Base-by-base conservation (phyloP, 2,888 invertebrate species). In the Stenodema calcarata region DNA sequence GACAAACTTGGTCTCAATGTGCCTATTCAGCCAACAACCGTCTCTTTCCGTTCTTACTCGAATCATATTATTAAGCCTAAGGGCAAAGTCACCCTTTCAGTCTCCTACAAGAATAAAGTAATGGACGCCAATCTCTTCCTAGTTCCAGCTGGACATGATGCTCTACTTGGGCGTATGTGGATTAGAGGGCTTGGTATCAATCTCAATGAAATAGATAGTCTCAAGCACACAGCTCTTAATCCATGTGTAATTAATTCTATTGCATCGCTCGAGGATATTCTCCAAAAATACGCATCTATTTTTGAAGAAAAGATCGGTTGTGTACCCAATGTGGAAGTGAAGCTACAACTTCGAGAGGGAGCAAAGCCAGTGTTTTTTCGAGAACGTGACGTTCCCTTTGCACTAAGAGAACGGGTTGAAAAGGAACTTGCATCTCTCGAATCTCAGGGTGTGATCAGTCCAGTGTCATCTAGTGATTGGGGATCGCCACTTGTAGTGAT, bases 381-480 rank as follows among this genome's bases (percentile, higher is more conserved):
- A 12, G 86, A 86, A 47, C 81, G 82, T 3, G 81, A 86, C 50
- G 86, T 86, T 82, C 81, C 86, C 18, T 84, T 84, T 44, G 84
- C 84, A 28, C n/a, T 75, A 47, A 28, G 73, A 12, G 84, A 42
- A 7, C 44, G 44, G 3, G 73, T 73, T 0, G 75, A 73, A 44
- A 84, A 47, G 28, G 84, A 84, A 30, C 73, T 73, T 6, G 18
- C 75, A 9, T 42, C 27, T 1, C 75, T 75, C 9, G 75, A 84
- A 44, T 41, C 70, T 16, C 83, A 83, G 23, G 84, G 84, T 44
- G 84, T 84, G 30, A 84, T 84, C 50, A 73, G 42, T 27, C 84
- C 81, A 41, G 70, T 87, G 14, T 75, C 85, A 4, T 30, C 73
- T 9, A 50, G 90, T 42, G 78, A 87, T 35, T 87, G 73, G 82